phyloP scores from a whole-genome alignment of 2,888 invertebrate genomes.

The Allacma fusca region DNA sequence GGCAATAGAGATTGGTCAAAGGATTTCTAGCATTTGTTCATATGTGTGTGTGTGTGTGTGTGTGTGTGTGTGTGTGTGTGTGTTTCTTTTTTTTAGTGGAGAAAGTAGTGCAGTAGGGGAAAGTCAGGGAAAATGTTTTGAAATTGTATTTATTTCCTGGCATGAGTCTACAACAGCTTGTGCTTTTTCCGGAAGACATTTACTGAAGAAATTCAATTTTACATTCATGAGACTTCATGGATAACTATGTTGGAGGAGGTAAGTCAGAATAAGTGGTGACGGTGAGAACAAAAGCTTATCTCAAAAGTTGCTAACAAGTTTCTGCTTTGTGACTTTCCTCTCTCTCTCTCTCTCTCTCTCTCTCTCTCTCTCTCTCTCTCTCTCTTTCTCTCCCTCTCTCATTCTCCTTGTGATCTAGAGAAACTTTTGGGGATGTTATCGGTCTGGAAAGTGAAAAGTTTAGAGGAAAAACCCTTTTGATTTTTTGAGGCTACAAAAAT shows the following conservation, averaged over 20 bases:
- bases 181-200: not conserved
- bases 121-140: not conserved
- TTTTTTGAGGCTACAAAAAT: not conserved
- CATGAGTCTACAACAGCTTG: not conserved
- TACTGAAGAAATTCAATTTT: slow-evolving; percentile 12
- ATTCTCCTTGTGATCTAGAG: not conserved
- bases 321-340: slow-evolving; percentile 25
- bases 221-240: slow-evolving; percentile 20
- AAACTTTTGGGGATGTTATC: not conserved
- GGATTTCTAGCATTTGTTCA: too few species aligned
- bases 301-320: slow-evolving; percentile 31
- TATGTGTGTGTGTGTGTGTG: too few species aligned
- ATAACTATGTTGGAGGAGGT: slow-evolving; percentile 11
- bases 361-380: too few species aligned
- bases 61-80: too few species aligned
- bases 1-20: too few species aligned
- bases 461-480: not conserved
- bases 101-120: too few species aligned
- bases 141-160: not conserved
- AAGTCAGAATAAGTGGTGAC: slow-evolving; percentile 20
- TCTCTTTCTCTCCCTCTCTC: slow-evolving; percentile 11
- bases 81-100: too few species aligned
- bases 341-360: slow-evolving; percentile 12
- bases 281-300: slow-evolving; percentile 29
- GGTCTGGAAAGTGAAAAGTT: slow-evolving; percentile 22